Conservation (phyloP, 37 sponge, comb jelly and placozoan genomes). For the Aplysina aerophoba region DNA sequence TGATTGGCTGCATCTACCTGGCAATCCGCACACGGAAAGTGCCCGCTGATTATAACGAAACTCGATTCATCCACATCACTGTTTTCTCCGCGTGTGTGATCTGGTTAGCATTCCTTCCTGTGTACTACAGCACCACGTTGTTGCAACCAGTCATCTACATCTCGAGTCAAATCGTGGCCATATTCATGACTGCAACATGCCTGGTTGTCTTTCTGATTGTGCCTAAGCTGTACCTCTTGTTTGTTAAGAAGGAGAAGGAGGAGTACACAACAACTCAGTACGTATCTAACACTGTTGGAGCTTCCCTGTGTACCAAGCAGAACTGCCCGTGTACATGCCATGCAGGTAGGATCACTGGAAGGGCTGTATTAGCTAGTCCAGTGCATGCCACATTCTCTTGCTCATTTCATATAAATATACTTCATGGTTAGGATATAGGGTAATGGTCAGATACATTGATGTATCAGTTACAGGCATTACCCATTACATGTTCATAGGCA, state of each 20-base stretch:
- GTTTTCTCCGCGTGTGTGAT: conserved; percentile 10
- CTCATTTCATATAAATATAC: too few species aligned
- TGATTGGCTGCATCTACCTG: neutral
- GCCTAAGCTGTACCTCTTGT: neutral
- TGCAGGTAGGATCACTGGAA: too few species aligned
- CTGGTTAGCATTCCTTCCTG: conserved; percentile 42
- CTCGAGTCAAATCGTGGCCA: neutral
- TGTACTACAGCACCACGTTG: neutral
- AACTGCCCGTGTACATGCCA: too few species aligned
- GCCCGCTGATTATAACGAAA: conserved; percentile 42
- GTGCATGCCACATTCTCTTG: too few species aligned
- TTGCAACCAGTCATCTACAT: neutral
- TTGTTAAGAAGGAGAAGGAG: neutral
- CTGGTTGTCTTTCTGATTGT: neutral
- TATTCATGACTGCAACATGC: neutral
- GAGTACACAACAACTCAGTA: too few species aligned
- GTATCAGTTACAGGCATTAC: too few species aligned
- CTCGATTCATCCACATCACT: conserved; percentile 38
- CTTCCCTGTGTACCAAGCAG: too few species aligned
- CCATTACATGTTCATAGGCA: too few species aligned
- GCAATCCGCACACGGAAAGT: conserved; percentile 30
- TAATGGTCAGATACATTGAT: too few species aligned
- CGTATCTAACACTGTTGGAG: too few species aligned
- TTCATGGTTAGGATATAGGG: too few species aligned
- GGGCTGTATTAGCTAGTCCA: too few species aligned